Percentiles rank a stretch among this genome's conserved stretches.
Evolutionary conservation across 2,113 vertebrate species (phyloP).

Genomic region (Platichthys flesus): DNA sequence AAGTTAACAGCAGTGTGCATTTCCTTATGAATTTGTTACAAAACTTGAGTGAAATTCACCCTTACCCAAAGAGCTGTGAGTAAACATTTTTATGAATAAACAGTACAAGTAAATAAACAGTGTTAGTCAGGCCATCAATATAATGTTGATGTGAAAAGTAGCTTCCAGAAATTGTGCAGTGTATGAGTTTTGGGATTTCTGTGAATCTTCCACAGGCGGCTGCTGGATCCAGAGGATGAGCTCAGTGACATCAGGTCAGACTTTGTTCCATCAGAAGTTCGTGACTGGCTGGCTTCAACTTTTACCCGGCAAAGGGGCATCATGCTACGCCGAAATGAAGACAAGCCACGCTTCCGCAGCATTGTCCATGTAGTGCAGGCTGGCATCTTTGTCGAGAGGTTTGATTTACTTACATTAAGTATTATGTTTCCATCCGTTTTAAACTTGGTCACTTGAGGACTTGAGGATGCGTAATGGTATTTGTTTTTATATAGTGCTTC

Average conservation of each 20-base stretch:
- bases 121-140: too few relatives aligned
- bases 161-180: background rate
- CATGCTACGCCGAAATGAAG: conserved; percentile 88
- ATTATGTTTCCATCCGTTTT: too few relatives aligned
- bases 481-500: too few relatives aligned
- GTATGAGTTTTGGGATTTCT: background rate
- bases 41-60: too few relatives aligned
- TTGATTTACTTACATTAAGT: background rate
- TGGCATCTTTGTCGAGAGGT: conserved; percentile 98
- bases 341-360: conserved; percentile 93
- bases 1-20: too few relatives aligned
- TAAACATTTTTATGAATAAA: too few relatives aligned
- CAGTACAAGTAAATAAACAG: too few relatives aligned
- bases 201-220: conserved; percentile 76
- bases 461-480: too few relatives aligned
- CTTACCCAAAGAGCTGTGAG: too few relatives aligned
- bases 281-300: conserved; percentile 96
- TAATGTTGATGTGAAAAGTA: too few relatives aligned
- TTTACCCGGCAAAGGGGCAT: conserved; percentile 94
- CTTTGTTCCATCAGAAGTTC: conserved; percentile 93
- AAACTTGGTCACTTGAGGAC: too few relatives aligned
- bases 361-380: conserved; percentile 97
- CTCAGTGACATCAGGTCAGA: conserved; percentile 94
- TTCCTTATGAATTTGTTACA: too few relatives aligned
- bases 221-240: conserved; percentile 92